Evolutionary conservation across 2,797 vertebrate species (phyloP).

Genomic region (Malacoctenus gilli): DNA sequence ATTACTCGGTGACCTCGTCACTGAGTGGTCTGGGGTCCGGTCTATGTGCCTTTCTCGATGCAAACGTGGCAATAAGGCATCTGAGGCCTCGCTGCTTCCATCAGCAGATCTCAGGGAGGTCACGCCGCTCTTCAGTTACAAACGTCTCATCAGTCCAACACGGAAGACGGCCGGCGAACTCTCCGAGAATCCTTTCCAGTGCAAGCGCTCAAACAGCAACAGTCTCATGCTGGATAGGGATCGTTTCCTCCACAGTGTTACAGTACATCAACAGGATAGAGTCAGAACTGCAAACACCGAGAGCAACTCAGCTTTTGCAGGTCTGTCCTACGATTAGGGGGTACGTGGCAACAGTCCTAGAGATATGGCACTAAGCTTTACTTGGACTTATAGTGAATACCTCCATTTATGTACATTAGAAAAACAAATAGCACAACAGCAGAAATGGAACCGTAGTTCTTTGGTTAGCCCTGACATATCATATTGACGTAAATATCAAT

Average conservation of each 20-base stretch:
- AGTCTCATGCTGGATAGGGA: constrained; percentile 62
- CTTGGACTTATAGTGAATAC: constrained; percentile 59
- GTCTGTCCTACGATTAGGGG: constrained; percentile 56
- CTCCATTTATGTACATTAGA: constrained; percentile 67
- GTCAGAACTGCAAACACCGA: constrained; percentile 61
- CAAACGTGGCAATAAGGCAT: constrained; percentile 78
- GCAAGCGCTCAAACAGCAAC: constrained; percentile 77
- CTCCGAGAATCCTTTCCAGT: constrained; percentile 80
- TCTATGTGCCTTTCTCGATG: constrained; percentile 77
- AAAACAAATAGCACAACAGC: constrained; percentile 79
- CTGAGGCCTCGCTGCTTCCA: constrained; percentile 52
- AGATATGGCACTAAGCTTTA: constrained; percentile 85
- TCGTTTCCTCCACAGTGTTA: constrained; percentile 77
- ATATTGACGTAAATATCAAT: constrained; percentile 76
- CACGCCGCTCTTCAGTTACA: constrained; percentile 38
- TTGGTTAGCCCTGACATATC: constrained; percentile 94
- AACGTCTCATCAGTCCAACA: constrained; percentile 55
- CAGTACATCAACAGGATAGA: constrained; percentile 79
- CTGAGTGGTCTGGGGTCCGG: constrained; percentile 52
- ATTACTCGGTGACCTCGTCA: constrained; percentile 61
- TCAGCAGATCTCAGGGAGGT: constrained; percentile 38
- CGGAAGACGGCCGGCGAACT: constrained; percentile 62
- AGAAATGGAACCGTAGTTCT: constrained; percentile 87
- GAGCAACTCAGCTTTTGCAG: constrained; percentile 64
- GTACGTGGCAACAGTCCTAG: constrained; percentile 73